Evolutionary conservation across 2,888 invertebrate genomes (phyloP).

Genomic region (Xanthia togata): DNA sequence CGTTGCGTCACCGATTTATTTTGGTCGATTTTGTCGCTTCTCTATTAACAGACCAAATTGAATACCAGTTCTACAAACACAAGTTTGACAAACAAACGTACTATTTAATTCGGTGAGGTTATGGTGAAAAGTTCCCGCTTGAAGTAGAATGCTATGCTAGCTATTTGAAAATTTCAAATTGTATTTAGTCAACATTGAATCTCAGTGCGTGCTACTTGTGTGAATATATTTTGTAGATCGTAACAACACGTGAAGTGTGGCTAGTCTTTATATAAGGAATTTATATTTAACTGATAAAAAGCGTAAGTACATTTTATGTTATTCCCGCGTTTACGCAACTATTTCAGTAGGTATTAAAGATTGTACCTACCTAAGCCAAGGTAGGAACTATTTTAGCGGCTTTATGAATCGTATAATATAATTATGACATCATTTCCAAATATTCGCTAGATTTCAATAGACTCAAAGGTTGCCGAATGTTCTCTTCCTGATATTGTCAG

Average conservation of each 20-base stretch:
- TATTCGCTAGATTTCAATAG: slow-evolving; percentile 11
- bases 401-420: not conserved
- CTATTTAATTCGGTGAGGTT: slow-evolving; percentile 52
- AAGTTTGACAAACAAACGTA: too few species aligned
- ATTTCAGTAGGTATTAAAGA: not conserved
- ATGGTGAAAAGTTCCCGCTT: slow-evolving; percentile 73
- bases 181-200: slow-evolving; percentile 66
- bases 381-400: too few species aligned
- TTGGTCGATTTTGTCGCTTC: slow-evolving; percentile 77
- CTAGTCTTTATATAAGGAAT: slow-evolving; percentile 59
- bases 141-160: slow-evolving; percentile 58
- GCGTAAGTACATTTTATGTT: slow-evolving; percentile 43
- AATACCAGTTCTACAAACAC: slow-evolving; percentile 30
- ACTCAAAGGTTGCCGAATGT: not conserved
- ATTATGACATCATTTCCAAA: slow-evolving; percentile 36
- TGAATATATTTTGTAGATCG: slow-evolving; percentile 25
- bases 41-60: slow-evolving; percentile 55
- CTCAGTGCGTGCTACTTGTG: slow-evolving; percentile 50
- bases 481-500: not conserved
- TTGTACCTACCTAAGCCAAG: not conserved
- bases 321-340: slow-evolving; percentile 1
- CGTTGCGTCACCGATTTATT: slow-evolving; percentile 82
- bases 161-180: slow-evolving; percentile 70
- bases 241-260: slow-evolving; percentile 47
- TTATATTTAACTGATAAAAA: slow-evolving; percentile 15